A percentile compares a stretch with the other conserved stretches of the same genome.
phyloP scores from a whole-genome alignment of 2,113 vertebrate genomes.

The Mastomys coucha region DNA sequence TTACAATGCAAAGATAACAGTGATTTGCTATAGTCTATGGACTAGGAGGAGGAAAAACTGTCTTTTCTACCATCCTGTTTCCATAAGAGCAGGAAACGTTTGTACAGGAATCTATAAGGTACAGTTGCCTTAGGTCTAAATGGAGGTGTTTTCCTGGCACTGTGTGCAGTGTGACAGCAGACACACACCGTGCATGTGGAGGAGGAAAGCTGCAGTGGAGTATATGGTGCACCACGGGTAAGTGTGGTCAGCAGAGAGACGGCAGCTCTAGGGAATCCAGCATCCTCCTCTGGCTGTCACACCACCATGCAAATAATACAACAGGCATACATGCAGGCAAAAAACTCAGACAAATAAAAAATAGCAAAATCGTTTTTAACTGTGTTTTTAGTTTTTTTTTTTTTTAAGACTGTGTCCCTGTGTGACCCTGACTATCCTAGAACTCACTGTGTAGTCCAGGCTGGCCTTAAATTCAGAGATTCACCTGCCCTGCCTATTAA shows the following conservation, averaged over 20 bases:
- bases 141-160: background rate
- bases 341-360: background rate
- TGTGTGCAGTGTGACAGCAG: background rate
- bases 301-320: background rate
- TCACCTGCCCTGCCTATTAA: background rate
- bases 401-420: background rate
- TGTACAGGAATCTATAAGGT: background rate
- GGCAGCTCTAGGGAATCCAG: too few relatives aligned
- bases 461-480: background rate
- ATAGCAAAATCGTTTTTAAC: background rate
- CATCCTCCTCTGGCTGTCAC: background rate
- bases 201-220: too few relatives aligned
- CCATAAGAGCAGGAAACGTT: background rate
- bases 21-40: background rate
- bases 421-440: background rate
- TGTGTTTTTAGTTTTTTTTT: background rate
- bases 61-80: background rate
- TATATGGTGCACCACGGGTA: rapidly evolving
- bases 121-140: background rate
- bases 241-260: background rate
- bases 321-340: background rate
- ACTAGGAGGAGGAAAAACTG: background rate
- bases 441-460: background rate
- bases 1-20: too few relatives aligned
- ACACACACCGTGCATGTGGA: background rate